These are phyloP conservation scores for Chondrosia reniformis DNA, from an alignment of 37 sponge, comb jelly and placozoan species.

Conservation along the genomic window DNA sequence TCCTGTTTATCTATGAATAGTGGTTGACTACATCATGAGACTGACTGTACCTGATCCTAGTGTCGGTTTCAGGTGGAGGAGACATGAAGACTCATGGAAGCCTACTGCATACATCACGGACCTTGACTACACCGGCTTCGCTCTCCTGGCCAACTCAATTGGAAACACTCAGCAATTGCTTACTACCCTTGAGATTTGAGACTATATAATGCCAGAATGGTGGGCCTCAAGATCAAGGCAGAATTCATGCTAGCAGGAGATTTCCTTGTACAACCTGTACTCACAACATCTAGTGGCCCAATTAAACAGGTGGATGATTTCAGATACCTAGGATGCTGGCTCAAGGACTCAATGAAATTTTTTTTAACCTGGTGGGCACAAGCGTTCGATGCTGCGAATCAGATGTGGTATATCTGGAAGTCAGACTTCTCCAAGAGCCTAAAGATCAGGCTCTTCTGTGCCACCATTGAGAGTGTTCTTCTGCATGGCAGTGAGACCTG, in stretches of 20 bases:
- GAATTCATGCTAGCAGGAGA: slow-evolving; percentile 8
- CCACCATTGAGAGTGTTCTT: slow-evolving; percentile 4
- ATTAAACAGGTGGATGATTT: background rate
- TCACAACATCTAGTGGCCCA: background rate
- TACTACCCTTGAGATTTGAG: too few relatives aligned
- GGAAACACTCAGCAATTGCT: background rate
- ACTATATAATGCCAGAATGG: background rate
- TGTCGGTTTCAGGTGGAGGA: background rate
- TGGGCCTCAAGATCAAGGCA: background rate
- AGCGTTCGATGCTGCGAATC: background rate
- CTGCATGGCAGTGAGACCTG: slow-evolving; percentile 3
- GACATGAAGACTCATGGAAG: background rate
- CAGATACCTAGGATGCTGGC: background rate
- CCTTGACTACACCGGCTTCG: slow-evolving; percentile 1
- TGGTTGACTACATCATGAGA: slow-evolving; percentile 22
- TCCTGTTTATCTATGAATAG: slow-evolving; percentile 20
- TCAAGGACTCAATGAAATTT: background rate
- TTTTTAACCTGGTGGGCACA: background rate
- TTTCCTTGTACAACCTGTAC: background rate
- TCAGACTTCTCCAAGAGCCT: background rate
- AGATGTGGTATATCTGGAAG: background rate
- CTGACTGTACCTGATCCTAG: background rate
- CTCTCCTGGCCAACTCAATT: background rate
- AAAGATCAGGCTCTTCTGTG: background rate
- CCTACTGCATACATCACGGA: slow-evolving; percentile 8